These are phyloP conservation scores for Drosophila cardini DNA, from an alignment of 1,140 invertebrate genomes.

Conservation along the genomic window DNA sequence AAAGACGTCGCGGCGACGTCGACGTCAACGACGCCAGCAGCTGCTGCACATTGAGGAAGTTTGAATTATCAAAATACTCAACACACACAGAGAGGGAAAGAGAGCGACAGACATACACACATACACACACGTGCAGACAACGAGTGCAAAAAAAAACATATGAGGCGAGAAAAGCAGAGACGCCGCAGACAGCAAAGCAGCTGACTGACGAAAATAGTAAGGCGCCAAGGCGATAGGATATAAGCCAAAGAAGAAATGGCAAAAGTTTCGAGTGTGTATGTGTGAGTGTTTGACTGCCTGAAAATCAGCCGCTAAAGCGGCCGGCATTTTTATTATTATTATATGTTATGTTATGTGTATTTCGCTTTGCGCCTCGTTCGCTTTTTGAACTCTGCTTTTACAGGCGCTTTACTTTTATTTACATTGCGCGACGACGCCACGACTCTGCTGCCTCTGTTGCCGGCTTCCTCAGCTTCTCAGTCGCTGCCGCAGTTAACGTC, in stretches of 20 bases:
- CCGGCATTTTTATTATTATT: slow-evolving; percentile 83
- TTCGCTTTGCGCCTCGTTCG: slow-evolving; percentile 47
- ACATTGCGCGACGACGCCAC: slow-evolving; percentile 57
- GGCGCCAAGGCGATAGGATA: slow-evolving; percentile 56
- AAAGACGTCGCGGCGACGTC: slow-evolving; percentile 22
- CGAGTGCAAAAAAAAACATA: slow-evolving; percentile 55
- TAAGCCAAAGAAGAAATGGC: slow-evolving; percentile 60
- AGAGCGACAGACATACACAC: background rate
- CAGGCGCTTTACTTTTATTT: slow-evolving; percentile 74
- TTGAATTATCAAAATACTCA: slow-evolving; percentile 74
- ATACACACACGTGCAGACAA: slow-evolving; percentile 29
- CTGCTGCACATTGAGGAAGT: slow-evolving; percentile 61
- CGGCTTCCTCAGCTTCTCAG: slow-evolving; percentile 13
- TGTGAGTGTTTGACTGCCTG: slow-evolving; percentile 18
- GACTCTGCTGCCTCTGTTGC: background rate
- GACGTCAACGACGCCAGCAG: background rate
- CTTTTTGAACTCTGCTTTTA: slow-evolving; percentile 56
- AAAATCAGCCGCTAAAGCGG: slow-evolving; percentile 79
- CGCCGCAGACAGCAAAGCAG: slow-evolving; percentile 47
- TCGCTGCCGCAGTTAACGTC: slow-evolving; percentile 22
- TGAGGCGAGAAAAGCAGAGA: slow-evolving; percentile 40
- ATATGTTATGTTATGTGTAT: slow-evolving; percentile 76
- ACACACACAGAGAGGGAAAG: slow-evolving; percentile 43
- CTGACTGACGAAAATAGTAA: slow-evolving; percentile 79
- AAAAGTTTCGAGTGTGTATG: slow-evolving; percentile 45